A percentile compares a stretch with the other conserved stretches of the same genome.
These are phyloP conservation scores for Tonatia bakeri DNA, from an alignment of 2,113 vertebrate species.

Conservation along the genomic window DNA sequence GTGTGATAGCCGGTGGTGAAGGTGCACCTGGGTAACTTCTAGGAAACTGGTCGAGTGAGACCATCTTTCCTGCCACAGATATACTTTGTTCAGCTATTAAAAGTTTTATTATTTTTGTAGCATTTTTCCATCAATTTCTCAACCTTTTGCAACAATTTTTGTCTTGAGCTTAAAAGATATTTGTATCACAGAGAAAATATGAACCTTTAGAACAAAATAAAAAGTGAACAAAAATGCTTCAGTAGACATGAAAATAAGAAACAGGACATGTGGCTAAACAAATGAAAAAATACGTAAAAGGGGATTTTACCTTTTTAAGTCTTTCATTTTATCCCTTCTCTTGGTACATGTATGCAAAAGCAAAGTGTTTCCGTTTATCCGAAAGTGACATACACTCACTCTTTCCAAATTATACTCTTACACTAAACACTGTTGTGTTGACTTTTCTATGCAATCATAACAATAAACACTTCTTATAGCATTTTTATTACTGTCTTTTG, in stretches of 20 bases:
- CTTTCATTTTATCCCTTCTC: background rate
- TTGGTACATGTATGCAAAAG: fast-evolving
- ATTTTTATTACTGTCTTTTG: background rate
- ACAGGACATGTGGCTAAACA: background rate
- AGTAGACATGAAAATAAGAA: background rate
- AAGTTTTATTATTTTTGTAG: background rate
- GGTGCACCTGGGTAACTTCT: background rate
- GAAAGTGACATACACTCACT: background rate
- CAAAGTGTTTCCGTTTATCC: background rate
- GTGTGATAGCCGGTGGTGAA: fast-evolving
- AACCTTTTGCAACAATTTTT: background rate
- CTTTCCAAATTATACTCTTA: background rate
- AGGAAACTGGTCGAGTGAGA: too few species aligned
- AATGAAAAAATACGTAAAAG: background rate
- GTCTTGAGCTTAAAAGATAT: background rate
- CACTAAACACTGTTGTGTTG: background rate
- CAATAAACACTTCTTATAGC: background rate
- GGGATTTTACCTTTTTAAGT: background rate
- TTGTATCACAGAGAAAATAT: background rate
- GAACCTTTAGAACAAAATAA: background rate
- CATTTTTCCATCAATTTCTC: background rate
- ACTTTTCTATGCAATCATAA: background rate
- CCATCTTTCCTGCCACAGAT: background rate
- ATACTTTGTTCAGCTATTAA: background rate
- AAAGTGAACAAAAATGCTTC: background rate